Evolutionary conservation across 2,888 invertebrate species (phyloP), one percentile per base, ranked within the genome.

Genomic region (Lycaena phlaeas): DNA sequence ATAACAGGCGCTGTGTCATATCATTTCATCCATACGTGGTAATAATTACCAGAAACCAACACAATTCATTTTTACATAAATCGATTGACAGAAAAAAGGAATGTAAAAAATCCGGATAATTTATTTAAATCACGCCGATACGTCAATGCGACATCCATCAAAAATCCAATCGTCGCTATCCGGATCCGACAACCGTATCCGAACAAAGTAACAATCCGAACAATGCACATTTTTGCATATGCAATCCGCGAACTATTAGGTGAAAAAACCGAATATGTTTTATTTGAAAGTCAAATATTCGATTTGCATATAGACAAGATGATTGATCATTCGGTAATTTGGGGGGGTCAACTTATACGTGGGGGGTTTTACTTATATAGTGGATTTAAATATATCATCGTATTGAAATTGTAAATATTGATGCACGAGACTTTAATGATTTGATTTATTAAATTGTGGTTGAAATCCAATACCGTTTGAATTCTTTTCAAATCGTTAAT

Each of bases 231-330:
- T 71, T 75, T 71, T 69, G 67, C 69, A 76, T 72, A 67, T 52
- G 52, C 53, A 60, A 59, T 57, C 63, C 61, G 65, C 58, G 63
- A 68, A 67, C 74, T 71, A 77, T 78, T 77, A 76, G 62, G 63
- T 54, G 51, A 68, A 69, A 78, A 73, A 74, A 68, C 67, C 71
- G 77, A 74, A 73, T 56, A 59, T 51, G 49, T 59, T 59, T 57
- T 59, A 77, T 81, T 81, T 79, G 71, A 69, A 76, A 70, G 76
- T 78, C 75, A 78, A 78, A 81, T 81, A 64, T 64, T 66, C 60
- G 47, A 81, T 82, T 82, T 78, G 73, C 82, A 82, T 82, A 75
- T 78, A 81, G 70, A 82, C 72, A 71, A 74, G 68, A n/a, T n/a
- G n/a, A 74, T 72, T 69, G 67, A 78, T 78, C 73, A 74, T 47